phyloP scores from a whole-genome alignment of 1,140 invertebrate genomes.

The Hyposmocoma kahamanoa region DNA sequence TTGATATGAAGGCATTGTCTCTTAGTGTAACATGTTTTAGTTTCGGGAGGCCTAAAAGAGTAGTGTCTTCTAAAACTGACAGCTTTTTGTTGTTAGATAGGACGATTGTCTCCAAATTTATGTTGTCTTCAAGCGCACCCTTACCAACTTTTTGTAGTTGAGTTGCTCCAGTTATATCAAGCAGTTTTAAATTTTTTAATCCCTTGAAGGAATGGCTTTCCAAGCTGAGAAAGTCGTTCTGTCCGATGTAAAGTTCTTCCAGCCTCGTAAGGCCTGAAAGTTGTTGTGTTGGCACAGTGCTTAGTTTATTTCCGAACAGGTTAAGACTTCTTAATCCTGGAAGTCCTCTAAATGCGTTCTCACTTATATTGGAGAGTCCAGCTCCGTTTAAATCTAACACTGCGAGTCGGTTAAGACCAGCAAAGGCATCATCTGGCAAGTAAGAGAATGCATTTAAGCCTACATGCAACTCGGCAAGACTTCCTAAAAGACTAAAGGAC shows the following conservation, averaged over 20 bases:
- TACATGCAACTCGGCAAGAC: slow-evolving; percentile 87
- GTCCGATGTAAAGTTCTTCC: slow-evolving; percentile 86
- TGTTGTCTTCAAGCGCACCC: slow-evolving; percentile 85
- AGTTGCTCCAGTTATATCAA: slow-evolving; percentile 85
- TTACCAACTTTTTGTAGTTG: slow-evolving; percentile 81
- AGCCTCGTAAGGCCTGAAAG: slow-evolving; percentile 81
- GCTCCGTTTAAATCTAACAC: slow-evolving; percentile 87
- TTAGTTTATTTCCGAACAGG: slow-evolving; percentile 85
- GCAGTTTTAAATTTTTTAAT: slow-evolving; percentile 81
- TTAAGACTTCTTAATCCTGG: slow-evolving; percentile 82
- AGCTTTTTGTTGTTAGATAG: slow-evolving; percentile 86
- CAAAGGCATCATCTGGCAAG: slow-evolving; percentile 84
- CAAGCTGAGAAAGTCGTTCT: slow-evolving; percentile 84
- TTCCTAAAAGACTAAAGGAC: slow-evolving; percentile 81
- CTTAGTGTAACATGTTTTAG: slow-evolving; percentile 83
- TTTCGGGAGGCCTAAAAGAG: slow-evolving; percentile 84
- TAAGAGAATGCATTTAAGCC: slow-evolving; percentile 86
- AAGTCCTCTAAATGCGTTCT: slow-evolving; percentile 84
- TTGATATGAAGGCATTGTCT: slow-evolving; percentile 83
- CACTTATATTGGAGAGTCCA: slow-evolving; percentile 83
- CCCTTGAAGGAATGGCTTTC: slow-evolving; percentile 83
- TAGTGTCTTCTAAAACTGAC: slow-evolving; percentile 80
- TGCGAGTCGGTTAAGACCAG: slow-evolving; percentile 81
- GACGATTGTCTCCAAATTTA: slow-evolving; percentile 85
- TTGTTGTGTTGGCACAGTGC: slow-evolving; percentile 83